Evolutionary conservation across 92 coral and sea anemone genomes (phyloP).

Genomic region (Micromussa lordhowensis): DNA sequence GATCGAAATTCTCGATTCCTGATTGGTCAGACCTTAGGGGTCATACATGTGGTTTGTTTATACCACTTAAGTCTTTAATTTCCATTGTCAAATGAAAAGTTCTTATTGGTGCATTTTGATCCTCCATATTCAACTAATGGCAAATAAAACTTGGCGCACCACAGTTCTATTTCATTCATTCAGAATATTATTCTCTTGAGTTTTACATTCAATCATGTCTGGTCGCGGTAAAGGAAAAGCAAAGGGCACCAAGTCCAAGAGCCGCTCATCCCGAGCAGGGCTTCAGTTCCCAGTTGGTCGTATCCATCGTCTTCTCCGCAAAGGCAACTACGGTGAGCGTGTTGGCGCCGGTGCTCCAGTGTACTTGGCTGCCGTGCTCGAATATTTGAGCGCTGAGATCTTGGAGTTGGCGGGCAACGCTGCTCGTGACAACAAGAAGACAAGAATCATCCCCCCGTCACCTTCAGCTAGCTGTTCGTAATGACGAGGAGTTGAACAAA

Average conservation of each 20-base stretch:
- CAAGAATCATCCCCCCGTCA: too few species aligned
- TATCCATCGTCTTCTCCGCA: constrained; percentile 75
- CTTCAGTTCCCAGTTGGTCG: constrained; percentile 84
- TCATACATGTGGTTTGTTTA: too few species aligned
- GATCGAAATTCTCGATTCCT: constrained; percentile 54
- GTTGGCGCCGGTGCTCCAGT: constrained; percentile 78
- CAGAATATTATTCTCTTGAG: too few species aligned
- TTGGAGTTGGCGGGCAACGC: constrained; percentile 73
- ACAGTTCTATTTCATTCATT: too few species aligned
- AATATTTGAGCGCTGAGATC: constrained; percentile 59
- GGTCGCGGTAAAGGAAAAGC: constrained; percentile 94
- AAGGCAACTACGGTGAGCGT: constrained; percentile 80
- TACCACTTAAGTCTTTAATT: too few species aligned
- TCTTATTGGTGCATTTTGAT: too few species aligned
- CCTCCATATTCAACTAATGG: too few species aligned
- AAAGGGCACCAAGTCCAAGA: constrained; percentile 88
- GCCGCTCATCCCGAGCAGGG: constrained; percentile 88
- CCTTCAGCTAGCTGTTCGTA: too few species aligned
- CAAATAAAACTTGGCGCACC: too few species aligned
- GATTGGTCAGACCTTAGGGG: too few species aligned
- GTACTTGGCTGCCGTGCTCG: constrained; percentile 59
- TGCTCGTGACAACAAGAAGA: constrained; percentile 87
- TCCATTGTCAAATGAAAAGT: too few species aligned
- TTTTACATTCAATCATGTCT: constrained; percentile 68
- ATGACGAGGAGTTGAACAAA: too few species aligned